Evolutionary conservation across 1,140 invertebrate species (phyloP).

Genomic region (Mya arenaria): DNA sequence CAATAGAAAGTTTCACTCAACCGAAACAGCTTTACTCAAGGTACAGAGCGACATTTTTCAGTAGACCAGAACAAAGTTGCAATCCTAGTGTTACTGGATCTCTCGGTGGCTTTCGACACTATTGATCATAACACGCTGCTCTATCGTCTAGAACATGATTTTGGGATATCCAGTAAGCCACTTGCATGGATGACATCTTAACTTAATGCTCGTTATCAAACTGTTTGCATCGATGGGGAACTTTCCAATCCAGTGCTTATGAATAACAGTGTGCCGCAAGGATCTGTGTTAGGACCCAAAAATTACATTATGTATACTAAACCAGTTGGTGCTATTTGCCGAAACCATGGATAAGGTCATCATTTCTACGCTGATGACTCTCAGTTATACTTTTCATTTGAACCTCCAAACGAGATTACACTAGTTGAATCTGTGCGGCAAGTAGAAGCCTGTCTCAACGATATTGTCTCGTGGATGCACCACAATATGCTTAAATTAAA

Average conservation of each 20-base stretch:
- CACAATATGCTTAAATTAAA: constrained; percentile 33
- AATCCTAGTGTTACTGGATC: constrained; percentile 6
- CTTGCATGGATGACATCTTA: constrained; percentile 32
- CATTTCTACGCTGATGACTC: constrained; percentile 29
- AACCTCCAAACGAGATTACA: neutral
- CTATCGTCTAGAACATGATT: constrained; percentile 20
- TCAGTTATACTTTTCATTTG: constrained; percentile 33
- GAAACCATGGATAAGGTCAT: neutral
- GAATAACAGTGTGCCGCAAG: constrained; percentile 21
- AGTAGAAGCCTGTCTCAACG: neutral
- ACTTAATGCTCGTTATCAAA: constrained; percentile 23
- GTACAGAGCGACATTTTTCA: constrained; percentile 37
- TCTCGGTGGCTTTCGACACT: constrained; percentile 37
- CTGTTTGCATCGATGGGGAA: constrained; percentile 29
- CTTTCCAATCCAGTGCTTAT: constrained; percentile 6
- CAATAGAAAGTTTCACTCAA: constrained; percentile 22
- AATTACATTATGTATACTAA: constrained; percentile 16
- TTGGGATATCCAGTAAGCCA: constrained; percentile 22
- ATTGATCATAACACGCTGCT: constrained; percentile 26
- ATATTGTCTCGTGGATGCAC: constrained; percentile 33
- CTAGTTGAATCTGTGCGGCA: neutral
- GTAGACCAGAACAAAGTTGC: constrained; percentile 4
- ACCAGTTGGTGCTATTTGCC: constrained; percentile 12
- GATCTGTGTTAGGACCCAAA: constrained; percentile 40
- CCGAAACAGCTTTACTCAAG: constrained; percentile 6